A percentile compares a stretch with the other conserved stretches of the same genome.
Evolutionary conservation across 64 coral and sea anemone genomes (phyloP).

Genomic region (Montipora efflorescens): DNA sequence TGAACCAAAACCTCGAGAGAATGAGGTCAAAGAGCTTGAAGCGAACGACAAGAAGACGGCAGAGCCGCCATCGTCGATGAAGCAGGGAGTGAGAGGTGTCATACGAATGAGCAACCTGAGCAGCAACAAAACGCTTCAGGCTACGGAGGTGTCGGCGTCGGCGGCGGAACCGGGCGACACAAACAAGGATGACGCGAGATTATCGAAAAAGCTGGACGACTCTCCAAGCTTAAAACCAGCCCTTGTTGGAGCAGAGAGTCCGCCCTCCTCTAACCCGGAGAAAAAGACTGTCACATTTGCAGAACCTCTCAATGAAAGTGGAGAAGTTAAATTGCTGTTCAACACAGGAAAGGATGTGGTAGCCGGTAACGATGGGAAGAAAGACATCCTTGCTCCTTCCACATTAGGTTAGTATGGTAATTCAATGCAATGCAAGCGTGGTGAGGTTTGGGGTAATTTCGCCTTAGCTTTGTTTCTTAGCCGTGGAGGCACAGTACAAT

Average conservation of each 20-base stretch:
- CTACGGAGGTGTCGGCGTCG: background rate
- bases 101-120: conserved; percentile 10
- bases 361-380: conserved; percentile 23
- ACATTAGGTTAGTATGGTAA: background rate
- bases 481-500: no score
- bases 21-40: background rate
- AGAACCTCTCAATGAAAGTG: conserved; percentile 40
- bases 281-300: conserved; percentile 81
- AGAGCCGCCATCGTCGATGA: background rate
- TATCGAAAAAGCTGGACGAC: conserved; percentile 4
- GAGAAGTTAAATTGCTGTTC: conserved; percentile 6
- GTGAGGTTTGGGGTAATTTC: no score
- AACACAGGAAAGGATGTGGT: conserved; percentile 13
- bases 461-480: no score
- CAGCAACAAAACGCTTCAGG: background rate
- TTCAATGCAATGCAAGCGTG: no score
- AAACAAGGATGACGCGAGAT: background rate
- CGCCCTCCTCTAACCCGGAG: conserved; percentile 4
- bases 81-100: conserved; percentile 8
- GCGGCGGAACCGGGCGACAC: background rate
- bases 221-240: conserved; percentile 32
- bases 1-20: conserved; percentile 5
- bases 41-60: background rate
- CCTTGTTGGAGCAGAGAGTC: background rate
- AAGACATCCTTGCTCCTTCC: conserved; percentile 12